These are phyloP conservation scores for Drosophila pallidifrons DNA, from an alignment of 1,140 invertebrate genomes.

Conservation along the genomic window DNA sequence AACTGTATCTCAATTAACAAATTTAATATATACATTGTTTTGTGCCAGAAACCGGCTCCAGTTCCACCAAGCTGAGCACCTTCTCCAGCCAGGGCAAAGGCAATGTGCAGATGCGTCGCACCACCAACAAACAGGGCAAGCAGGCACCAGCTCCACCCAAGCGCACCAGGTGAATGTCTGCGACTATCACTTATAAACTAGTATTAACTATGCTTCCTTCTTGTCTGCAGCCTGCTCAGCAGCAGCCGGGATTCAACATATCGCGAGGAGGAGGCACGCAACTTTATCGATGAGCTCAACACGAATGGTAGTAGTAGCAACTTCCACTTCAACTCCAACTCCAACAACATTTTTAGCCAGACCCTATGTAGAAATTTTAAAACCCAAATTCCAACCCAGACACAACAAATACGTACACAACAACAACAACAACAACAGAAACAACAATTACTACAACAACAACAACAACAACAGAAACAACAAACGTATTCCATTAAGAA, in stretches of 20 bases:
- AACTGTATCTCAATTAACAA: neutral
- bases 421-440: conserved; percentile 70
- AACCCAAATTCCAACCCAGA: conserved; percentile 79
- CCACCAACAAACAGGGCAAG: conserved; percentile 95
- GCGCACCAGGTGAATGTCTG: conserved; percentile 90
- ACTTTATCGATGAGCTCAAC: conserved; percentile 63
- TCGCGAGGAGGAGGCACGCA: conserved; percentile 78
- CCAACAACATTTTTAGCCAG: conserved; percentile 70
- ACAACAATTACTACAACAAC: conserved; percentile 56
- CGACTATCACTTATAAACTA: neutral
- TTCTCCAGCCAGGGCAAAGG: conserved; percentile 87
- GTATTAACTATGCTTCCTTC: neutral
- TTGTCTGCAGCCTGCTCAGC: conserved; percentile 89
- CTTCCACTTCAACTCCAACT: conserved; percentile 56
- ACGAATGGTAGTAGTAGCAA: conserved; percentile 74
- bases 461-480: conserved; percentile 56
- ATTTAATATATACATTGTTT: conserved; percentile 7
- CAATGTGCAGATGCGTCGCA: conserved; percentile 93
- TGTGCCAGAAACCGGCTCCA: conserved; percentile 86
- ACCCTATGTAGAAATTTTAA: conserved; percentile 82
- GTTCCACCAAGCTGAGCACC: conserved; percentile 88
- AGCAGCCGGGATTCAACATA: conserved; percentile 87
- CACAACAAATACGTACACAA: conserved; percentile 66
- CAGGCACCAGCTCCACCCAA: conserved; percentile 97
- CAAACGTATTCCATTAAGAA: conserved; percentile 84